These are phyloP conservation scores for Brachionus plicatilis DNA, from an alignment of 1,140 invertebrate species.

Conservation along the genomic window DNA sequence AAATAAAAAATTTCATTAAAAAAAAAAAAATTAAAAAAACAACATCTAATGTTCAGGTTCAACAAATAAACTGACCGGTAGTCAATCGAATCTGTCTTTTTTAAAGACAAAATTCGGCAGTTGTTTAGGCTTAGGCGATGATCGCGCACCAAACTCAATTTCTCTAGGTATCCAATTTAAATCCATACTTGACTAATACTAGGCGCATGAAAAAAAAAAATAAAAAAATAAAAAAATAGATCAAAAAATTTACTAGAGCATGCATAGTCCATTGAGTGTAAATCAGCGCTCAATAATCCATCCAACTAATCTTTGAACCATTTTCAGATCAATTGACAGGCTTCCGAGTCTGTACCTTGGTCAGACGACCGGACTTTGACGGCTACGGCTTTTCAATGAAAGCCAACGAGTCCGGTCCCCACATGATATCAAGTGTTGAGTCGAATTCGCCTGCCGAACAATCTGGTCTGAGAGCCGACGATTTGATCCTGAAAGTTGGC, in stretches of 20 bases:
- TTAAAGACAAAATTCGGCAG: constrained; percentile 36
- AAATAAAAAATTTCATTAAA: background rate
- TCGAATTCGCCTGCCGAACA: constrained; percentile 24
- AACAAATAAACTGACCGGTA: constrained; percentile 1
- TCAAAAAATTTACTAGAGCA: background rate
- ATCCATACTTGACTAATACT: background rate
- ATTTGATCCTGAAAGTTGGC: constrained; percentile 23
- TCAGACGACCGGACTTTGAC: constrained; percentile 22
- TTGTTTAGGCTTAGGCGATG: constrained; percentile 29
- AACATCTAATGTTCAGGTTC: background rate
- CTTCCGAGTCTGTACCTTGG: background rate
- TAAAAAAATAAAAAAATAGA: no score
- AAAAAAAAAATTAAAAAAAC: background rate
- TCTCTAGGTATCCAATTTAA: background rate
- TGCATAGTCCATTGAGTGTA: background rate
- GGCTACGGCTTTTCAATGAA: constrained; percentile 30
- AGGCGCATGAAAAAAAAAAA: background rate
- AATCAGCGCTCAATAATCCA: background rate
- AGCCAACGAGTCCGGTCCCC: background rate
- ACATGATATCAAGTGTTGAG: constrained; percentile 16
- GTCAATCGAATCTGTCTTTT: constrained; percentile 37
- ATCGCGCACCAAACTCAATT: background rate
- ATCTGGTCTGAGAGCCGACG: background rate
- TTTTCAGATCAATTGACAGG: constrained; percentile 9
- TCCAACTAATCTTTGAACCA: background rate